These are phyloP conservation scores for Callithrix jacchus DNA, from an alignment of 2,113 vertebrate genomes.

Conservation along the genomic window DNA sequence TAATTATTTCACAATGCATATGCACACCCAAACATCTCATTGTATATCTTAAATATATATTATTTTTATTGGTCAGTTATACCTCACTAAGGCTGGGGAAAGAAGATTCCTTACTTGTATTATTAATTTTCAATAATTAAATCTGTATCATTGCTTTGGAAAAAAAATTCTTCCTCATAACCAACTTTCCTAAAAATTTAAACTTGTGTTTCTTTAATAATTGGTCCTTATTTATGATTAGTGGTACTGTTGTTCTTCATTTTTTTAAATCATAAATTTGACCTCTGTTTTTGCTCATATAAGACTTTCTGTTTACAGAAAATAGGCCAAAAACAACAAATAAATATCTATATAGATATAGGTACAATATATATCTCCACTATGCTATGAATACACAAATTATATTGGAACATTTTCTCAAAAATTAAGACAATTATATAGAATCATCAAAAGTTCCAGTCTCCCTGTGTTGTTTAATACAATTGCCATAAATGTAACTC, in stretches of 20 bases:
- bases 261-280: conserved; percentile 37
- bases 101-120: neutral
- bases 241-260: neutral
- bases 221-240: neutral
- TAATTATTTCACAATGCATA: neutral
- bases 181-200: neutral
- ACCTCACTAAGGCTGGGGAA: neutral
- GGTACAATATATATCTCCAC: neutral
- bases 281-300: conserved; percentile 6
- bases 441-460: conserved; percentile 6
- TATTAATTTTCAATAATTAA: conserved; percentile 28
- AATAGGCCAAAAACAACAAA: conserved; percentile 8
- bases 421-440: conserved; percentile 16
- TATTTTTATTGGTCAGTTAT: neutral
- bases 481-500: neutral
- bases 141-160: neutral
- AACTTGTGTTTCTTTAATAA: conserved; percentile 32
- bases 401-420: conserved; percentile 1
- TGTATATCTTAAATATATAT: neutral
- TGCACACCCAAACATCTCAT: neutral
- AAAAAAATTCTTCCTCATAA: conserved; percentile 11
- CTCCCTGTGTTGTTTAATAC: neutral
- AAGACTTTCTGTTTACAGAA: neutral
- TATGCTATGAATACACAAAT: neutral
- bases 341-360: neutral